Evolutionary conservation across 2,888 invertebrate species (phyloP), one percentile per base, ranked within the genome.

Genomic region (Machimus atricapillus): DNA sequence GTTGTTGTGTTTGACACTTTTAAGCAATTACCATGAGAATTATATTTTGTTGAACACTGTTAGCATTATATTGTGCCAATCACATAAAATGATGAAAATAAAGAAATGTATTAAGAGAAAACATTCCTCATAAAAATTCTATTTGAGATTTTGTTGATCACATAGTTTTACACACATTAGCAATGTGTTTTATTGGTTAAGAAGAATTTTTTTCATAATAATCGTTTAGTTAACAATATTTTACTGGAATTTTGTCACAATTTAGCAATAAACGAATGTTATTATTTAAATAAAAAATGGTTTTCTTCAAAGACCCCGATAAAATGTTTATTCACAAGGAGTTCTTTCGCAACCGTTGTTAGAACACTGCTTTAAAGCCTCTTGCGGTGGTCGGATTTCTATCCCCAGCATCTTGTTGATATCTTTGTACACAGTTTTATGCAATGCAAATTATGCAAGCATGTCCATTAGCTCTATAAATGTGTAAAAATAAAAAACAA

Each of bases 241-340:
- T 78, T 78, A 78, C 78, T 43, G 43, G 14, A 78, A 43, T 43
- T 78, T 78, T 78, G 78, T 78, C 78, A 78, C 78, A 78, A 78
- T 23, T 23, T 40, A 43, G 52, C 31, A 79, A 79, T 79, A 79
- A 79, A 79, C 40, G 52, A 79, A 40, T 79, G 40, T 76, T 79
- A 79, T 79, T 9, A 79, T 52, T 52, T 79, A 46, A 79, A 52
- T 12, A 66, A 79, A 23, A 79, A 52, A 79, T 52, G 46, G 23
- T 79, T 79, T 79, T 79, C 79, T 79, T 79, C 5, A 46, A 79
- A 79, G 46, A 52, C 40, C 79, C 52, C 12, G 27, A 43, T 23
- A 79, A 79, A 27, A 78, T 12, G n/a, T 78, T 43, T n/a, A 14
- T 76, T 76, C 16, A 31, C 34, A 76, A 76, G n/a, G 9, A 76